These are phyloP conservation scores for Melanotaenia parkinsoni DNA, from an alignment of 2,797 vertebrate species.

Conservation along the genomic window DNA sequence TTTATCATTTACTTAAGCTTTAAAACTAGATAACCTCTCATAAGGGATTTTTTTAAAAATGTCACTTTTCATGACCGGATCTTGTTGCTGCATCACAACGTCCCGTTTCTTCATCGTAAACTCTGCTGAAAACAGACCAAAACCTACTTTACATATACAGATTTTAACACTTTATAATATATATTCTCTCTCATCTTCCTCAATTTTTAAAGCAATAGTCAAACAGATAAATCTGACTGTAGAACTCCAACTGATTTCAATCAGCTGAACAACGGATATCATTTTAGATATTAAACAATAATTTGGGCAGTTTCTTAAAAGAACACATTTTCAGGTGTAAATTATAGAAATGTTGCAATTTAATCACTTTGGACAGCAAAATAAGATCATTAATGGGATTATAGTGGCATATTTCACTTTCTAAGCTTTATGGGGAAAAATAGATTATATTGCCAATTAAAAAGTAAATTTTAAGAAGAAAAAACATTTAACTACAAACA, in stretches of 20 bases:
- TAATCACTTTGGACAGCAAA: background rate
- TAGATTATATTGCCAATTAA: background rate
- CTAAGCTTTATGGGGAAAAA: background rate
- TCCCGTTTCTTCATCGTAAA: background rate
- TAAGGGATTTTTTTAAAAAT: too few relatives aligned
- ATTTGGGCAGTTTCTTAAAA: background rate
- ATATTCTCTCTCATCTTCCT: background rate
- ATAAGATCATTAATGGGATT: background rate
- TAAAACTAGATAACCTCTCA: too few relatives aligned
- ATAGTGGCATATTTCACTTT: background rate
- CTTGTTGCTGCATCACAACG: background rate
- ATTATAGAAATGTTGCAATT: background rate
- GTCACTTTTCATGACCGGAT: background rate
- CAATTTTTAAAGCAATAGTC: background rate
- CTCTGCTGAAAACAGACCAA: too few relatives aligned
- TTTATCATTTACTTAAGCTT: too few relatives aligned
- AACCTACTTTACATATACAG: too few relatives aligned
- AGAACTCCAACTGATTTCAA: background rate
- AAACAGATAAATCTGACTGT: background rate
- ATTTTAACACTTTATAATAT: background rate
- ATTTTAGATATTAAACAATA: background rate
- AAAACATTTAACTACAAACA: slow-evolving; percentile 1
- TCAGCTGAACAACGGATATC: background rate
- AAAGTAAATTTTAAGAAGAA: background rate
- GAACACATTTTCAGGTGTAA: background rate